Percentiles rank a stretch among this genome's conserved stretches.
phyloP scores from a whole-genome alignment of 92 coral and sea anemone species.

The Isaurus tuberculatus region DNA sequence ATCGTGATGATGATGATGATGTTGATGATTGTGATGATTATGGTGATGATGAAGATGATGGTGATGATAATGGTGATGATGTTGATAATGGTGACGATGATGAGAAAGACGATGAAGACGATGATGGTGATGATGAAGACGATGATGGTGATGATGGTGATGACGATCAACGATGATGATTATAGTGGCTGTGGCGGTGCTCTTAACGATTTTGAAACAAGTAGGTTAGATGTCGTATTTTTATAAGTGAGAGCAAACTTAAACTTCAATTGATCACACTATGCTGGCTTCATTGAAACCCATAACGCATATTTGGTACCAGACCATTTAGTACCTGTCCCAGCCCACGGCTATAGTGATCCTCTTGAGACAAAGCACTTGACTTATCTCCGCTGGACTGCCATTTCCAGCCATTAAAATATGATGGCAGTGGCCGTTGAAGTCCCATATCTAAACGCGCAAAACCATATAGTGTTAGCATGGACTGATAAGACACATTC shows the following conservation, averaged over 20 bases:
- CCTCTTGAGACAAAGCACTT: slow-evolving; percentile 90
- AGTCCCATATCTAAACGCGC: slow-evolving; percentile 91
- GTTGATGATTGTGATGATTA: neutral
- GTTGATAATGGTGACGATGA: neutral
- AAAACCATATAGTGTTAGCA: neutral
- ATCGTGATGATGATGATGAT: neutral
- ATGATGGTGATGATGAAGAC: no score
- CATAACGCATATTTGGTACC: neutral
- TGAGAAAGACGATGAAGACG: no score
- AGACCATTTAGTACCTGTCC: slow-evolving; percentile 78
- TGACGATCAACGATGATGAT: no score
- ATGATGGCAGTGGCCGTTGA: slow-evolving; percentile 97
- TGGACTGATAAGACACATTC: neutral
- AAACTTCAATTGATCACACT: neutral
- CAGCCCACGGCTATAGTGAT: slow-evolving; percentile 93
- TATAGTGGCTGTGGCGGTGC: no score
- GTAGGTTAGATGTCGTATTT: no score
- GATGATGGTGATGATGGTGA: no score
- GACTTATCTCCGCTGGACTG: slow-evolving; percentile 91
- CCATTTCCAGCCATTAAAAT: slow-evolving; percentile 98
- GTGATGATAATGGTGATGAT: neutral
- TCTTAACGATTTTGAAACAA: no score
- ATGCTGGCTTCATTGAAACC: no score
- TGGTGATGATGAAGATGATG: neutral
- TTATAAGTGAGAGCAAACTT: neutral